These are phyloP conservation scores for Xanthia icteritia DNA, from an alignment of 2,888 invertebrate species.

Conservation along the genomic window DNA sequence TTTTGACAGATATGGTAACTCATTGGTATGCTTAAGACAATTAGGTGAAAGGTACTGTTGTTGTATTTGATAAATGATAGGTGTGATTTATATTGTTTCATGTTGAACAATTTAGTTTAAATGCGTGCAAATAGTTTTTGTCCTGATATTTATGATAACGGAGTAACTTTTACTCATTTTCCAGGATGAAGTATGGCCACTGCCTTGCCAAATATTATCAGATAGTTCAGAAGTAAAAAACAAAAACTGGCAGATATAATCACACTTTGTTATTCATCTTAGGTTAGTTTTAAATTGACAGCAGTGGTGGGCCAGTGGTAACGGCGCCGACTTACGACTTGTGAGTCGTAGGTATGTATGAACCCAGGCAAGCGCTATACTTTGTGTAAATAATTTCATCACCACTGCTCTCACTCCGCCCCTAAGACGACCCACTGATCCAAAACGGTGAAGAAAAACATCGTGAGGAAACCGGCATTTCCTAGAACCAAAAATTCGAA, in stretches of 20 bases:
- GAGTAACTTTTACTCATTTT: not conserved
- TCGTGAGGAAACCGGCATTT: too few relatives aligned
- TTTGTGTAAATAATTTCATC: too few relatives aligned
- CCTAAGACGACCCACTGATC: too few relatives aligned
- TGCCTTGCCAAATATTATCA: not conserved
- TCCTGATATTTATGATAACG: not conserved
- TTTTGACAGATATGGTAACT: constrained; percentile 8
- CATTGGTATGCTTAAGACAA: not conserved
- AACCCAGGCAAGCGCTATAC: too few relatives aligned
- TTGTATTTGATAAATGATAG: not conserved
- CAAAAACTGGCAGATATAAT: not conserved
- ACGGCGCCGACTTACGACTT: too few relatives aligned
- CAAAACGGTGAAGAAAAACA: too few relatives aligned
- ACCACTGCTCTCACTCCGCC: too few relatives aligned
- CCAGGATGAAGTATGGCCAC: not conserved
- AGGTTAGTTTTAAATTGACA: too few relatives aligned
- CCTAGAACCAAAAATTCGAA: too few relatives aligned
- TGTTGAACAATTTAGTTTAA: not conserved
- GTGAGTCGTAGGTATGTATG: too few relatives aligned
- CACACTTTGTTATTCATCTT: not conserved
- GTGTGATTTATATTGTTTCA: too few relatives aligned
- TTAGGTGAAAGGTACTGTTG: not conserved
- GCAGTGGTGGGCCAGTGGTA: too few relatives aligned
- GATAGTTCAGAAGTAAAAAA: not conserved
- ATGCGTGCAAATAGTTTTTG: not conserved